phyloP scores from a whole-genome alignment of 1,140 invertebrate species.

The Drosophila pruinosa region DNA sequence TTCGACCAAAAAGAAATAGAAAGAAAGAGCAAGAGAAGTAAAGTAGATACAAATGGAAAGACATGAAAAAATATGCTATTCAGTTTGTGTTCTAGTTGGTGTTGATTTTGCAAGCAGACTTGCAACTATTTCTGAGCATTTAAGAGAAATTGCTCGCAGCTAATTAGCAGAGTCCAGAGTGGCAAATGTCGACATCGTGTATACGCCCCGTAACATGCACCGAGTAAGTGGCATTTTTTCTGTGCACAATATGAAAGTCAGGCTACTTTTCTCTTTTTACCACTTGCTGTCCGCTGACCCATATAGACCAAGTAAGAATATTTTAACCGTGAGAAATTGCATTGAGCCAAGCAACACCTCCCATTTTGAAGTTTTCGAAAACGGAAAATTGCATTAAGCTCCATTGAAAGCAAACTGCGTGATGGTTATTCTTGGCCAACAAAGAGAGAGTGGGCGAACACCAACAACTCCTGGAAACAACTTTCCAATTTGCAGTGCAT shows the following conservation, averaged over 20 bases:
- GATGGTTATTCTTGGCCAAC: neutral
- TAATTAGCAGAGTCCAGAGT: constrained; percentile 64
- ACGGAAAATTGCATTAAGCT: constrained; percentile 69
- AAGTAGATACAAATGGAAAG: neutral
- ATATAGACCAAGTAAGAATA: constrained; percentile 47
- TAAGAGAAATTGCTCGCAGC: constrained; percentile 66
- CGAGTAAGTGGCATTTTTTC: constrained; percentile 63
- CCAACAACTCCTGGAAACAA: constrained; percentile 19
- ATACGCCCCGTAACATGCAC: constrained; percentile 66
- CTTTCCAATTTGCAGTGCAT: constrained; percentile 77
- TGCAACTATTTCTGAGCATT: constrained; percentile 16
- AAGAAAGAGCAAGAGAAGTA: neutral
- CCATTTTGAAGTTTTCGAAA: neutral
- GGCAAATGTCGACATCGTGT: constrained; percentile 75
- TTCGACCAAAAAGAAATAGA: constrained; percentile 26
- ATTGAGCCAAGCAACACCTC: constrained; percentile 20
- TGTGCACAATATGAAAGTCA: neutral
- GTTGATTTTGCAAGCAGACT: neutral
- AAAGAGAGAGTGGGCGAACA: neutral
- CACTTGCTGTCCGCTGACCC: constrained; percentile 6
- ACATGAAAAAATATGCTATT: constrained; percentile 51
- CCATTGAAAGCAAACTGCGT: constrained; percentile 59
- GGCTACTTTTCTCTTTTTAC: neutral
- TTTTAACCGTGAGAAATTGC: constrained; percentile 58
- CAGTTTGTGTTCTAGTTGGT: constrained; percentile 16